phyloP scores from a whole-genome alignment of 2,113 vertebrate species.

The Excalfactoria chinensis region DNA sequence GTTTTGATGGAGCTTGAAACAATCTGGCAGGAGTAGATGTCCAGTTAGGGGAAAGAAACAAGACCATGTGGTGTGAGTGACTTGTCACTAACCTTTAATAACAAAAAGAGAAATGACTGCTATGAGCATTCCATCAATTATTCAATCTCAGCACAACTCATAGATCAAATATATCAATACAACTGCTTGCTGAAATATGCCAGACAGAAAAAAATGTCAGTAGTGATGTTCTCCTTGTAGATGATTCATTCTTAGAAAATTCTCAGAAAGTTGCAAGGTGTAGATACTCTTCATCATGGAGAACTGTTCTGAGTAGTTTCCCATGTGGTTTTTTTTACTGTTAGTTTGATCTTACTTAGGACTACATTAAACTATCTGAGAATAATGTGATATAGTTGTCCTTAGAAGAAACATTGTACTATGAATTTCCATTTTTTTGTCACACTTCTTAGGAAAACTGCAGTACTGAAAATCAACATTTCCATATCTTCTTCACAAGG shows the following conservation, averaged over 20 bases:
- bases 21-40: neutral
- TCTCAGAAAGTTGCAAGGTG: neutral
- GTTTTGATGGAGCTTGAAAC: neutral
- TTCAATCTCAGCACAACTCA: neutral
- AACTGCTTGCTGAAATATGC: neutral
- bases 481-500: neutral
- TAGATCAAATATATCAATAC: neutral
- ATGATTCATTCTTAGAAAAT: neutral
- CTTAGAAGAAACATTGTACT: neutral
- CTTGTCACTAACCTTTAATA: neutral
- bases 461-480: neutral
- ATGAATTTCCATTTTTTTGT: neutral
- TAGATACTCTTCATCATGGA: neutral
- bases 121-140: neutral
- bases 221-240: neutral
- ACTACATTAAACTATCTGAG: neutral
- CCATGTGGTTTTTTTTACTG: neutral
- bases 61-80: neutral
- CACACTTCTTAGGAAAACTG: neutral
- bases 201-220: neutral
- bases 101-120: neutral
- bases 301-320: neutral
- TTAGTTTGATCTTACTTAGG: neutral
- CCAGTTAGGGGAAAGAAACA: neutral
- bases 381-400: neutral